A percentile compares a stretch with the other conserved stretches of the same genome.
These are phyloP conservation scores for Amphimallon solstitiale DNA, from an alignment of 2,888 invertebrate species.

Conservation along the genomic window DNA sequence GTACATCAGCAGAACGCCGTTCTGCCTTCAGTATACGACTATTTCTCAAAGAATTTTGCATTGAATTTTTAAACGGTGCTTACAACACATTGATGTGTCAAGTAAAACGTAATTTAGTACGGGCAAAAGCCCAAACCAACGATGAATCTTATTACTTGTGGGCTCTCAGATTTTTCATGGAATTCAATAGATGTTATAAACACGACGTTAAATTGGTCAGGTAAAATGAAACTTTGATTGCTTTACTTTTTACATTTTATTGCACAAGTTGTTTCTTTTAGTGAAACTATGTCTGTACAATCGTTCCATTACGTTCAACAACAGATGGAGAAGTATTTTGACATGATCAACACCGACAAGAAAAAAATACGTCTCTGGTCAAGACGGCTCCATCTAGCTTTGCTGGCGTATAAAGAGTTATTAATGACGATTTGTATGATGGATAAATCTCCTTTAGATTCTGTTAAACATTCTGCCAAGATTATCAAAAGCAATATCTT, in stretches of 20 bases:
- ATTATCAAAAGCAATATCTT: constrained; percentile 92
- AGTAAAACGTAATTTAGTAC: constrained; percentile 76
- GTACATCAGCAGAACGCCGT: constrained; percentile 71
- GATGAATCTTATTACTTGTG: constrained; percentile 96
- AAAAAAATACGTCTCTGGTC: constrained; percentile 86
- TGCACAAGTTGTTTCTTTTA: constrained; percentile 61
- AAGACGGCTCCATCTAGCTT: constrained; percentile 83
- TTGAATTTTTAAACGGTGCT: constrained; percentile 89
- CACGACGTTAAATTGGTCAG: constrained; percentile 90
- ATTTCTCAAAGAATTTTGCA: constrained; percentile 93
- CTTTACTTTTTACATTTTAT: constrained; percentile 11
- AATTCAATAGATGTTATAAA: constrained; percentile 90
- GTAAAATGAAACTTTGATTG: constrained; percentile 63
- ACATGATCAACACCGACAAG: constrained; percentile 87
- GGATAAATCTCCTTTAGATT: constrained; percentile 78
- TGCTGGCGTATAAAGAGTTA: constrained; percentile 85
- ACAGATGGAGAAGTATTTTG: constrained; percentile 86
- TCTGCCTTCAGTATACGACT: constrained; percentile 91
- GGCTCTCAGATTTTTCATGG: constrained; percentile 96
- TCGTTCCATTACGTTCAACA: constrained; percentile 96
- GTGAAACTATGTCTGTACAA: constrained; percentile 92
- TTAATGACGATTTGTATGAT: constrained; percentile 83
- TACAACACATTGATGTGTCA: constrained; percentile 94
- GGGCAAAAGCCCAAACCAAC: constrained; percentile 77
- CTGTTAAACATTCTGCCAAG: constrained; percentile 81